phyloP scores from a whole-genome alignment of 1,140 invertebrate species.

The Drosophila obscura region DNA sequence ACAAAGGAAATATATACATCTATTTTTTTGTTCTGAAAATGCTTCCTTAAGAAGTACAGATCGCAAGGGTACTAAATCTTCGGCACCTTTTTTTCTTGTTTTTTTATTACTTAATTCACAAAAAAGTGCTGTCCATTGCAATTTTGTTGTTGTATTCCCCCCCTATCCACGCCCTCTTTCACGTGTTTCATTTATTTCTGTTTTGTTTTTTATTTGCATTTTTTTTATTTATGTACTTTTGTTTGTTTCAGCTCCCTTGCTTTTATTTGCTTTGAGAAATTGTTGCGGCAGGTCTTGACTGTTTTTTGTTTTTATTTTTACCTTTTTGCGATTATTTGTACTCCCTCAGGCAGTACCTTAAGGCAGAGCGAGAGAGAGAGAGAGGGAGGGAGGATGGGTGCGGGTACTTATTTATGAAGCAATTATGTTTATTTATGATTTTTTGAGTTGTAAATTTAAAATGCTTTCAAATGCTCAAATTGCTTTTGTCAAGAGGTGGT shows the following conservation, averaged over 20 bases:
- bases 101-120: constrained; percentile 34
- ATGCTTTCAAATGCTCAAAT: constrained; percentile 41
- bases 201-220: constrained; percentile 40
- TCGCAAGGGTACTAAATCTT: no score
- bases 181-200: constrained; percentile 11
- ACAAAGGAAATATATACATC: no score
- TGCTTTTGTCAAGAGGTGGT: not conserved
- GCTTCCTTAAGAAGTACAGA: no score
- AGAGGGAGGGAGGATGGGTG: not conserved
- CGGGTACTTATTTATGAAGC: constrained; percentile 49
- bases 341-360: constrained; percentile 3
- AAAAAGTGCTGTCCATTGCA: constrained; percentile 13
- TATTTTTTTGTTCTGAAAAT: no score
- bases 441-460: constrained; percentile 48
- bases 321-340: constrained; percentile 13
- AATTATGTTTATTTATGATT: constrained; percentile 62
- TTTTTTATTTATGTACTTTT: constrained; percentile 41
- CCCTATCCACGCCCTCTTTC: constrained; percentile 12
- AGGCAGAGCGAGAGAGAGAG: not conserved
- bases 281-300: constrained; percentile 67
- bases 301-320: constrained; percentile 34
- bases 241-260: constrained; percentile 13
- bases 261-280: constrained; percentile 43
- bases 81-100: not conserved
- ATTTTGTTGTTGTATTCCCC: constrained; percentile 18